Conservation (phyloP, 2,888 invertebrate genomes). For the Amblyjoppa fuscipennis region DNA sequence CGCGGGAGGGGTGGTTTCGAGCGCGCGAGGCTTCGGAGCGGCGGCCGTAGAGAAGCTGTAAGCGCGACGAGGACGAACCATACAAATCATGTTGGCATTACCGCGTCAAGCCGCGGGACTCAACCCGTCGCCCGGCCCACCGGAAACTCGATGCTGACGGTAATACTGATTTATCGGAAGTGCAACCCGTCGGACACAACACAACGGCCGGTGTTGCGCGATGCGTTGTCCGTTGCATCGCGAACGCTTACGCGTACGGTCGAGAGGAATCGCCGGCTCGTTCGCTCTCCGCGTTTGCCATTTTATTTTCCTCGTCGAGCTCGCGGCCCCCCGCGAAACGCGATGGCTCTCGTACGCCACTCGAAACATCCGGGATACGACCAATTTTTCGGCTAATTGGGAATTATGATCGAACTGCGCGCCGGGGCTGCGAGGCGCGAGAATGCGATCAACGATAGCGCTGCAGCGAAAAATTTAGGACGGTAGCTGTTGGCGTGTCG, state of each 20-base stretch:
- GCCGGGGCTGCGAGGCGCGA: constrained; percentile 9
- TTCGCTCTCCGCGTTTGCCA: constrained; percentile 31
- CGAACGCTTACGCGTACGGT: constrained; percentile 43
- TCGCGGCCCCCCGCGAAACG: constrained; percentile 31
- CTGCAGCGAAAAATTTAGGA: constrained; percentile 45
- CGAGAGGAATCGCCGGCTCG: constrained; percentile 39
- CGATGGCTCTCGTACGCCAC: neutral
- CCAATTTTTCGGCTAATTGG: constrained; percentile 73
- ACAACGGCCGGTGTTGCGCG: constrained; percentile 17
- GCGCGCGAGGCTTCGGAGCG: constrained; percentile 50
- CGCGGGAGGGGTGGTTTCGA: constrained; percentile 4
- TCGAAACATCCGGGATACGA: constrained; percentile 49
- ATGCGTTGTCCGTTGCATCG: constrained; percentile 57
- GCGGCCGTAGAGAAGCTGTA: constrained; percentile 37
- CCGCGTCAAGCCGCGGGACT: constrained; percentile 82
- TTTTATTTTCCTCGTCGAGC: constrained; percentile 57
- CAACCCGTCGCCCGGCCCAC: constrained; percentile 79
- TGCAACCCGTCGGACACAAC: constrained; percentile 71
- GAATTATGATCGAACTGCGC: constrained; percentile 68
- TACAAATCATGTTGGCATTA: constrained; percentile 85
- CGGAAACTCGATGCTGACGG: constrained; percentile 82
- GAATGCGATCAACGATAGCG: constrained; percentile 50
- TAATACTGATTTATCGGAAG: constrained; percentile 84
- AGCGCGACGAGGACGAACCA: constrained; percentile 67
- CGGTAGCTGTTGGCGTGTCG: constrained; percentile 43